These are phyloP conservation scores for Ostrea edulis DNA, from an alignment of 1,140 invertebrate species.

Conservation along the genomic window DNA sequence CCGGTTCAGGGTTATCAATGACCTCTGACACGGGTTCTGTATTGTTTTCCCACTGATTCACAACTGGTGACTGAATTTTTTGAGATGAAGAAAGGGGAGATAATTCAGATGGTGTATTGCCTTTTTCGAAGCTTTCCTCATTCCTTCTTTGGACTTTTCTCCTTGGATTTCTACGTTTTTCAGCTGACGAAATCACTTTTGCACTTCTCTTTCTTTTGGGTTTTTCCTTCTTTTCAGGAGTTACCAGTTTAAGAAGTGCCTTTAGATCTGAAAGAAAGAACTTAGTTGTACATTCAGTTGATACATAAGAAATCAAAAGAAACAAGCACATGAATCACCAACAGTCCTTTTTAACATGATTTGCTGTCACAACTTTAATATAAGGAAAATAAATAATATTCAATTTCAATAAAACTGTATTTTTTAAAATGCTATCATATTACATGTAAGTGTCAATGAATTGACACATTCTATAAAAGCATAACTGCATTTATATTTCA, in stretches of 20 bases:
- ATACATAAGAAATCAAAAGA: too few relatives aligned
- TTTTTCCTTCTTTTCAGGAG: conserved; percentile 40
- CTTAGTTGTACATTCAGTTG: too few relatives aligned
- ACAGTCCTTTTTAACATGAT: too few relatives aligned
- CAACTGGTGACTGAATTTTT: not conserved
- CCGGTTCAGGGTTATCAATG: not conserved
- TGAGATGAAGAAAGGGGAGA: not conserved
- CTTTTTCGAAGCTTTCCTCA: not conserved
- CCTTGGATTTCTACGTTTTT: conserved; percentile 19
- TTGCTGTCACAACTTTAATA: too few relatives aligned
- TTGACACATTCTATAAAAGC: too few relatives aligned
- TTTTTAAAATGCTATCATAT: too few relatives aligned
- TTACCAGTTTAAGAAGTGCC: conserved; percentile 11
- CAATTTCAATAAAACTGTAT: too few relatives aligned
- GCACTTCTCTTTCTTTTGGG: conserved; percentile 8
- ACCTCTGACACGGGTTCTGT: not conserved
- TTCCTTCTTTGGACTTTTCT: conserved; percentile 7
- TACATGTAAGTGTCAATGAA: too few relatives aligned
- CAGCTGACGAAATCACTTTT: not conserved
- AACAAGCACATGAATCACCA: too few relatives aligned
- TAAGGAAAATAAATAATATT: too few relatives aligned
- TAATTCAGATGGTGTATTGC: too few relatives aligned
- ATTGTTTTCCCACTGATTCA: not conserved
- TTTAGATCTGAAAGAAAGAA: conserved; percentile 27
- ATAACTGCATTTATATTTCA: not conserved